Evolutionary conservation across 2,113 vertebrate genomes (phyloP).

Genomic region (Hydropotes inermis): DNA sequence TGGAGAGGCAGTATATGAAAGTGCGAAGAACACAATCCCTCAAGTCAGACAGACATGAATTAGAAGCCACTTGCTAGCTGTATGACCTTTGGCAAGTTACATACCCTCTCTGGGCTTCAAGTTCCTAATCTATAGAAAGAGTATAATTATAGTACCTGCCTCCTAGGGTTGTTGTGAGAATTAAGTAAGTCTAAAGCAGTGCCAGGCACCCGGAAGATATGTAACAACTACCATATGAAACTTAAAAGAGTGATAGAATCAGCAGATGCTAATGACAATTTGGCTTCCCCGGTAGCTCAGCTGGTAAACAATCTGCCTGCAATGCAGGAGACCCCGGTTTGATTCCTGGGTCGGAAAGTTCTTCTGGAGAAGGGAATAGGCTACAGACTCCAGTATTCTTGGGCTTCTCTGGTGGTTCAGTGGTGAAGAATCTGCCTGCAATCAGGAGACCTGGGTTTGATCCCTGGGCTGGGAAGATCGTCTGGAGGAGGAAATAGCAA

Average conservation of each 20-base stretch:
- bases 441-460: neutral
- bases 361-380: neutral
- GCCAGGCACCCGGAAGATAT: neutral
- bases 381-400: neutral
- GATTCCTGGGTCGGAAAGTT: neutral
- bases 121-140: neutral
- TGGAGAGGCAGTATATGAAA: neutral
- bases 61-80: neutral
- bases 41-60: neutral
- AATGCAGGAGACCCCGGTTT: neutral
- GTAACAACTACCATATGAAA: neutral
- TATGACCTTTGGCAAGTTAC: neutral
- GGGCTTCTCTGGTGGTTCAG: neutral
- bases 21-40: neutral
- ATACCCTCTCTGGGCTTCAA: neutral
- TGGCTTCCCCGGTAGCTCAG: neutral
- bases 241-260: neutral
- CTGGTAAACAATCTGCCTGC: neutral
- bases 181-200: neutral
- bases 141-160: neutral
- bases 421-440: neutral
- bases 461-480: neutral
- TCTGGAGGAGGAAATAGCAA: neutral
- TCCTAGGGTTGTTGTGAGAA: neutral
- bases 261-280: neutral